Evolutionary conservation across 2,113 vertebrate species (phyloP).

Genomic region (Hylia prasina): DNA sequence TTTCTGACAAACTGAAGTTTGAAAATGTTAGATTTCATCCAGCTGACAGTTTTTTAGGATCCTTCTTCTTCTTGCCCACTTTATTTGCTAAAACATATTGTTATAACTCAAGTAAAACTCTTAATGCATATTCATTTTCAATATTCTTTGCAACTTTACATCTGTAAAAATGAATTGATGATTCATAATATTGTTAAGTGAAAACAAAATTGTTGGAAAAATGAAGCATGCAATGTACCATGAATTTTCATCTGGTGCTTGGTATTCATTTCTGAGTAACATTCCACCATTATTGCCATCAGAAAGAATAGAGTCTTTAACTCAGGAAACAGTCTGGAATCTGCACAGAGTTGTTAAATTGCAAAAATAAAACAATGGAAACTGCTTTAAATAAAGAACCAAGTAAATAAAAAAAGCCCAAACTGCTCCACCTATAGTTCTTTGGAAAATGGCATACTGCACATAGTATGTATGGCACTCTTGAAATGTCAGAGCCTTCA

Average conservation of each 20-base stretch:
- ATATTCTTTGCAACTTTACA: background rate
- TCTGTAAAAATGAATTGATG: background rate
- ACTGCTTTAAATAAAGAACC: background rate
- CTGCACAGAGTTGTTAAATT: background rate
- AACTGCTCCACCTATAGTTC: background rate
- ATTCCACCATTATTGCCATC: background rate
- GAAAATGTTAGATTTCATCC: background rate
- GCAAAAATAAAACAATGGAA: background rate
- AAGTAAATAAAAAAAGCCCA: background rate
- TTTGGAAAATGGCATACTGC: background rate
- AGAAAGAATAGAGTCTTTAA: background rate
- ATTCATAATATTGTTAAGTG: background rate
- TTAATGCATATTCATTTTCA: background rate
- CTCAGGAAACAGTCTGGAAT: background rate
- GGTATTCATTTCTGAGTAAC: background rate
- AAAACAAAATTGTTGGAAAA: background rate
- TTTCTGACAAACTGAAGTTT: background rate
- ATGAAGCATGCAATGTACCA: rapidly evolving
- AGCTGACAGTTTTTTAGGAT: background rate
- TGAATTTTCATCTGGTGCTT: background rate
- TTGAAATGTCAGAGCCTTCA: background rate
- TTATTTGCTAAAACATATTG: background rate
- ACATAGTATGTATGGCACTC: background rate
- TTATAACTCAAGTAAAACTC: background rate
- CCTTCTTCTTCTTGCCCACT: background rate